Conservation (phyloP, 2,113 vertebrate species). For the Corydoras maculifer region DNA sequence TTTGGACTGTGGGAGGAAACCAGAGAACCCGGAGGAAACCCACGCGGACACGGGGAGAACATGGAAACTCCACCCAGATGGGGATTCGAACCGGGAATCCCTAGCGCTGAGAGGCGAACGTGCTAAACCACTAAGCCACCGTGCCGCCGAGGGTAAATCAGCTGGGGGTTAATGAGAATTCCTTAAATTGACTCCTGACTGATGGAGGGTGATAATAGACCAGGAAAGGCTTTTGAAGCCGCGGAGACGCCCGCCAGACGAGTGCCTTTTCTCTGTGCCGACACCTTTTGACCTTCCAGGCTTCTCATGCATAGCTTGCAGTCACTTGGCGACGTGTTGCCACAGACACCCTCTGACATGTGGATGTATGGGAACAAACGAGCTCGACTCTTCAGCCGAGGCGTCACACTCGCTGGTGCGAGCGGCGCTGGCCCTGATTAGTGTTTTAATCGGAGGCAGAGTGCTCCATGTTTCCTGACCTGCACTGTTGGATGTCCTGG, state of each 20-base stretch:
- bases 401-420: neutral
- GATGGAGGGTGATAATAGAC: slow-evolving; percentile 36
- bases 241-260: slow-evolving; percentile 23
- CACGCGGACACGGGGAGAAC: too few relatives aligned
- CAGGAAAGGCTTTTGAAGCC: slow-evolving; percentile 36
- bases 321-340: slow-evolving; percentile 53
- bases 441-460: too few relatives aligned
- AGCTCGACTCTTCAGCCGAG: neutral
- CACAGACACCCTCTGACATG: slow-evolving; percentile 35
- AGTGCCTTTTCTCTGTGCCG: slow-evolving; percentile 35
- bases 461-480: too few relatives aligned
- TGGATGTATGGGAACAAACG: slow-evolving; percentile 17
- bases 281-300: slow-evolving; percentile 58
- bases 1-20: too few relatives aligned
- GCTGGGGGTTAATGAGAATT: slow-evolving; percentile 55
- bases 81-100: too few relatives aligned
- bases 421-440: too few relatives aligned
- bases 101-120: too few relatives aligned
- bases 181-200: slow-evolving; percentile 46
- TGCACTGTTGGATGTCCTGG: too few relatives aligned
- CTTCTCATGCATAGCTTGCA: slow-evolving; percentile 54
- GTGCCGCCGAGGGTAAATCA: slow-evolving; percentile 52
- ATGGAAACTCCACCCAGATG: too few relatives aligned
- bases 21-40: too few relatives aligned
- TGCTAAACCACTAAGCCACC: too few relatives aligned